Percentiles rank a stretch among this genome's conserved stretches.
Conservation (phyloP, 2,888 invertebrate genomes). For the Lycophotia porphyrea region DNA sequence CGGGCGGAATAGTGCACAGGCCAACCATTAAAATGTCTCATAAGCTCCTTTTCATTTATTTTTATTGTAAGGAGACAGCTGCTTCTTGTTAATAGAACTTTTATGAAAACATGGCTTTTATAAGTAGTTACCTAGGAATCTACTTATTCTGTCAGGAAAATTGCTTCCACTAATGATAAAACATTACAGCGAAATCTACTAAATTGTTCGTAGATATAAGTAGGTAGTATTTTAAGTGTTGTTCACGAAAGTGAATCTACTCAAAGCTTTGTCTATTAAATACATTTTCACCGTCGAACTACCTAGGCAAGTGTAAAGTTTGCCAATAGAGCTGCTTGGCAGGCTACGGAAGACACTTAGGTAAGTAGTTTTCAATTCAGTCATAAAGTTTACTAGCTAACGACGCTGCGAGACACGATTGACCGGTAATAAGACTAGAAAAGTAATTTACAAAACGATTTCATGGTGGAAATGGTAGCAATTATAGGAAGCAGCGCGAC, state of each 20-base stretch:
- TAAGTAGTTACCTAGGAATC: background rate
- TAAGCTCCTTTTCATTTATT: conserved; percentile 57
- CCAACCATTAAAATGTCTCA: conserved; percentile 55
- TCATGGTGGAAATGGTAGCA: background rate
- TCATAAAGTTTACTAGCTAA: background rate
- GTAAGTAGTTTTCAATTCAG: background rate
- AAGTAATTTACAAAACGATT: background rate
- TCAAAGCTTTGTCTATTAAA: background rate
- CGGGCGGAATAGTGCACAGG: conserved; percentile 35
- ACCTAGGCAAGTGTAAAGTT: background rate
- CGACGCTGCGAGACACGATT: background rate
- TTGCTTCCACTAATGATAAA: background rate
- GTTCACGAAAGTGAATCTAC: background rate
- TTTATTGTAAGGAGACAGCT: conserved; percentile 31
- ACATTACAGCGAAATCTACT: background rate
- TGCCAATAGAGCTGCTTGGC: conserved; percentile 1
- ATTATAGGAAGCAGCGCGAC: background rate
- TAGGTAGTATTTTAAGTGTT: background rate
- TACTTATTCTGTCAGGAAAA: background rate
- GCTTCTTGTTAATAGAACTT: conserved; percentile 36
- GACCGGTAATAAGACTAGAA: too few species aligned
- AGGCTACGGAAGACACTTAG: background rate
- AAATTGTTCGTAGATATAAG: background rate
- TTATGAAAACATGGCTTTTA: conserved; percentile 32
- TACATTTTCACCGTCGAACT: background rate